These are phyloP conservation scores for Elephas maximus DNA, from an alignment of 2,113 vertebrate genomes.

Conservation along the genomic window DNA sequence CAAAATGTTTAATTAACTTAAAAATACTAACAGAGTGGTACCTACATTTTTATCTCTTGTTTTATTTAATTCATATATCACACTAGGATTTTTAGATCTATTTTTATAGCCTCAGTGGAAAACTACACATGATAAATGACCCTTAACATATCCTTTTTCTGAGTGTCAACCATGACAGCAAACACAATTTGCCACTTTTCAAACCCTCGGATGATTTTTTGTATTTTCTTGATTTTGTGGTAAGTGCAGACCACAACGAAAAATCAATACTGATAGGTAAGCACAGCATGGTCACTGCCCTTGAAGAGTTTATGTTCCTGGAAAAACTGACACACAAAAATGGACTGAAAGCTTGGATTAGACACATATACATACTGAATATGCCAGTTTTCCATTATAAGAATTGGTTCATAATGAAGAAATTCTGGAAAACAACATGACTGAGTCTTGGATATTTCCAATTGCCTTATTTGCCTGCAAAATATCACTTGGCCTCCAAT, in stretches of 20 bases:
- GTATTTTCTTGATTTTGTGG: constrained; percentile 62
- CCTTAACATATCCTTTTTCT: constrained; percentile 12
- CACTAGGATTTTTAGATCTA: background rate
- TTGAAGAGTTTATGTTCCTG: constrained; percentile 40
- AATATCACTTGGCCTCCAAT: constrained; percentile 7
- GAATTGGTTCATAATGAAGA: background rate
- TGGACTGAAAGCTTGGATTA: background rate
- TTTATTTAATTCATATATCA: constrained; percentile 59
- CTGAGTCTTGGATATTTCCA: background rate
- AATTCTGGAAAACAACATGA: background rate
- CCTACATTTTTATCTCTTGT: background rate
- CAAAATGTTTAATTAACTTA: constrained; percentile 36
- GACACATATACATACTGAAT: background rate
- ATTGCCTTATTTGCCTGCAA: background rate
- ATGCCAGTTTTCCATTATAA: background rate
- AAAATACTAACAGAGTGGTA: background rate
- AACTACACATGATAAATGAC: constrained; percentile 58
- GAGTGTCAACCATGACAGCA: constrained; percentile 22
- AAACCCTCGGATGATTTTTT: constrained; percentile 58
- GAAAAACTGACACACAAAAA: constrained; percentile 15
- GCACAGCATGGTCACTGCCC: background rate
- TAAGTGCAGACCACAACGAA: constrained; percentile 50
- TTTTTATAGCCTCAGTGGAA: constrained; percentile 19
- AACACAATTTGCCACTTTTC: constrained; percentile 59
- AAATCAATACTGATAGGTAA: constrained; percentile 66